A percentile compares a stretch with the other conserved stretches of the same genome.
These are phyloP conservation scores for Axis porcinus DNA, from an alignment of 2,113 vertebrate genomes.

Conservation along the genomic window DNA sequence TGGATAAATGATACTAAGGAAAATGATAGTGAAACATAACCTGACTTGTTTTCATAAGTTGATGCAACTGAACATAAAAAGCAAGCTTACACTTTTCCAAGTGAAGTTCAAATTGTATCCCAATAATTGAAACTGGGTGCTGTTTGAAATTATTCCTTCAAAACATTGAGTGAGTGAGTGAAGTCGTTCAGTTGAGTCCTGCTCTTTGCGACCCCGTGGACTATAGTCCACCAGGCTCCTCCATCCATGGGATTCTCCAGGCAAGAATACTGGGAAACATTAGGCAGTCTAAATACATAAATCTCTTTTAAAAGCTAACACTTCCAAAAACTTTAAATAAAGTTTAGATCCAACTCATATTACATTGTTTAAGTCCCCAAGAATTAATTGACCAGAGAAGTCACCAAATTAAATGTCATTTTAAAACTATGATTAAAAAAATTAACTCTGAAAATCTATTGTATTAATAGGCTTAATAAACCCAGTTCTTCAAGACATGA, in stretches of 20 bases:
- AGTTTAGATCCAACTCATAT: not conserved
- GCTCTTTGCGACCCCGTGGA: too few relatives aligned
- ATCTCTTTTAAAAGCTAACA: slow-evolving; percentile 22
- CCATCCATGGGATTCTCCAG: too few relatives aligned
- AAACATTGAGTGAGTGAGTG: not conserved
- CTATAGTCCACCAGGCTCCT: too few relatives aligned
- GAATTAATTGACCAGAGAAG: not conserved
- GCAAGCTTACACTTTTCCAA: slow-evolving; percentile 31
- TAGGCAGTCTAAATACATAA: not conserved
- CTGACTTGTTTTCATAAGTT: slow-evolving; percentile 33
- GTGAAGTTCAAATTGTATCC: not conserved
- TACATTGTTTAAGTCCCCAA: slow-evolving; percentile 9
- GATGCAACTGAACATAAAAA: slow-evolving; percentile 18
- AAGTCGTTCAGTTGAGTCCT: too few relatives aligned
- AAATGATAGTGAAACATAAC: slow-evolving; percentile 4
- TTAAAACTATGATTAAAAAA: slow-evolving; percentile 13
- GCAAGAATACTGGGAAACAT: not conserved
- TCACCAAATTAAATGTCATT: not conserved
- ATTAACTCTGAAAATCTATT: not conserved
- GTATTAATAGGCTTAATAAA: not conserved
- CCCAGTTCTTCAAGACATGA: not conserved
- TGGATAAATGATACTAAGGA: not conserved
- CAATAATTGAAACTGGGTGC: not conserved
- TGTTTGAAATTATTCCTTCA: slow-evolving; percentile 46
- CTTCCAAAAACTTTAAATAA: slow-evolving; percentile 36